These are phyloP conservation scores for Chelonus formosanus DNA, from an alignment of 2,888 invertebrate genomes.

Conservation along the genomic window DNA sequence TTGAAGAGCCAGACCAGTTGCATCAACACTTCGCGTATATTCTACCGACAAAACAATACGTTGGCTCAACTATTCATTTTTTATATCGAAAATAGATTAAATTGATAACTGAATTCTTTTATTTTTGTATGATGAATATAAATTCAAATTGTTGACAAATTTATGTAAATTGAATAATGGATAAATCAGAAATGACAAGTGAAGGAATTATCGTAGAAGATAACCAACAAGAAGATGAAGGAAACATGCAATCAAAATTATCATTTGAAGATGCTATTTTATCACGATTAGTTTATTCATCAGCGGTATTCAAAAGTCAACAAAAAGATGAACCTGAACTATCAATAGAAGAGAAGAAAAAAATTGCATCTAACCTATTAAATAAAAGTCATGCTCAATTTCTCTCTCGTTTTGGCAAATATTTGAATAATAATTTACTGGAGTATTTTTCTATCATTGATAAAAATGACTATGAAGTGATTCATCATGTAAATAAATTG, in stretches of 20 bases:
- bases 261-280: no score
- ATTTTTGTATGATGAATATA: no score
- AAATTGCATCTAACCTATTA: conserved; percentile 74
- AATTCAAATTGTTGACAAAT: no score
- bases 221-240: not conserved
- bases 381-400: conserved; percentile 76
- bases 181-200: not conserved
- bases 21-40: no score
- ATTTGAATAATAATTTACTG: conserved; percentile 75
- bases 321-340: conserved; percentile 82
- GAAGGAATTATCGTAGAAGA: not conserved
- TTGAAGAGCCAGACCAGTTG: no score
- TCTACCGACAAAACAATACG: no score
- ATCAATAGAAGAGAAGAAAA: conserved; percentile 73
- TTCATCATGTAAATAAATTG: conserved; percentile 73
- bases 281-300: conserved; percentile 32
- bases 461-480: conserved; percentile 68
- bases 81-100: no score
- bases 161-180: no score
- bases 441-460: conserved; percentile 70
- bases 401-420: conserved; percentile 79
- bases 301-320: conserved; percentile 77
- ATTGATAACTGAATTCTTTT: no score
- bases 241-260: no score
- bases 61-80: no score